These are phyloP conservation scores for Burhinus oedicnemus DNA, from an alignment of 2,113 vertebrate species.

Conservation along the genomic window DNA sequence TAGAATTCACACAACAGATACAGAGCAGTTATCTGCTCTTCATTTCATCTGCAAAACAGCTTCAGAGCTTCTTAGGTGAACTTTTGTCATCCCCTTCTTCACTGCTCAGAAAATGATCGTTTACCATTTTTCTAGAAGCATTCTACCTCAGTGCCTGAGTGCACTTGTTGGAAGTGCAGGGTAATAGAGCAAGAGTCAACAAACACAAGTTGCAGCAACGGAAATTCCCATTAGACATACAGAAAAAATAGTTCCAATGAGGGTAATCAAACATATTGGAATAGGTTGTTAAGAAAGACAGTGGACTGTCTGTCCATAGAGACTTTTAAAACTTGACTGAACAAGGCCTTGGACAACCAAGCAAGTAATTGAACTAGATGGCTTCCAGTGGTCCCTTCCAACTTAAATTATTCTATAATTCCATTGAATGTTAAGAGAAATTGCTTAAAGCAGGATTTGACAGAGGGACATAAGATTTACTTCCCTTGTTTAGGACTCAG, in stretches of 20 bases:
- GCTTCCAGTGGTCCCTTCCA: neutral
- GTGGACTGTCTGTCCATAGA: neutral
- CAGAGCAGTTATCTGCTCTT: neutral
- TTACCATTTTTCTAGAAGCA: neutral
- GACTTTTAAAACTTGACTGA: neutral
- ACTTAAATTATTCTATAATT: neutral
- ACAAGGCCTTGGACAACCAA: neutral
- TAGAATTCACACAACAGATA: neutral
- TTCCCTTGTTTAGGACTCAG: neutral
- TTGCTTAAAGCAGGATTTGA: neutral
- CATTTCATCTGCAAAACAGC: neutral
- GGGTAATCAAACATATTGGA: neutral
- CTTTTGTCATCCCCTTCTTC: neutral
- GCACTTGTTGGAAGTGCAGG: rapidly evolving
- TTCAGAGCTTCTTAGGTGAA: neutral
- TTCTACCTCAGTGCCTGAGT: neutral
- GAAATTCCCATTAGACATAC: neutral
- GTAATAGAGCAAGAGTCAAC: neutral
- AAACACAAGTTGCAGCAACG: neutral
- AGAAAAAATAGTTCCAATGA: neutral
- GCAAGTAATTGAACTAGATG: neutral
- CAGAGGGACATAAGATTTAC: neutral
- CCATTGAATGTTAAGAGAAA: neutral
- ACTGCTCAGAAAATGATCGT: neutral
- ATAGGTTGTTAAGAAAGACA: neutral